phyloP scores from a whole-genome alignment of 2,888 invertebrate species.

The Catocala fraxini region DNA sequence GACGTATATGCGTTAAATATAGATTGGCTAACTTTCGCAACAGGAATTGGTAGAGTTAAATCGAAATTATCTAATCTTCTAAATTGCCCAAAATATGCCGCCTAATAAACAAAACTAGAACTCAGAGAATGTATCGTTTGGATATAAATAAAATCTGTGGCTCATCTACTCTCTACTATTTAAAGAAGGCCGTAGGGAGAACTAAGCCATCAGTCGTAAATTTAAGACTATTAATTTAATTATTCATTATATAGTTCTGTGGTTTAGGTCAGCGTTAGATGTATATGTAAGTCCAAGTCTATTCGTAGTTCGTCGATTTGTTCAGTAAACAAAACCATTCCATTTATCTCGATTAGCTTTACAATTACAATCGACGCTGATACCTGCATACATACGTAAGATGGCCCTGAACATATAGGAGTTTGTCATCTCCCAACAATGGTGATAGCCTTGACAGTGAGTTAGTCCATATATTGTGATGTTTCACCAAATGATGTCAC shows the following conservation, averaged over 20 bases:
- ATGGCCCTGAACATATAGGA: constrained; percentile 12
- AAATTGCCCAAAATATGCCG: constrained; percentile 34
- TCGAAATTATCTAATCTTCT: constrained; percentile 26
- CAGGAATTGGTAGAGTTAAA: constrained; percentile 27
- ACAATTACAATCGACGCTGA: constrained; percentile 15
- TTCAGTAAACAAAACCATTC: too few species aligned
- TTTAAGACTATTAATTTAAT: too few species aligned
- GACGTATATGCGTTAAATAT: constrained; percentile 54
- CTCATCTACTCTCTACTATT: too few species aligned
- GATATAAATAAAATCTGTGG: too few species aligned
- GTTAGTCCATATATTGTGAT: constrained; percentile 56
- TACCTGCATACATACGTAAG: constrained; percentile 21
- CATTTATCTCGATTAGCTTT: constrained; percentile 13
- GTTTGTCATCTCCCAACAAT: constrained; percentile 41
- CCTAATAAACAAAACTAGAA: constrained; percentile 79
- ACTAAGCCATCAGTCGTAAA: too few species aligned
- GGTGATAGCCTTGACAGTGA: constrained; percentile 64
- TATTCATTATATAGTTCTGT: too few species aligned
- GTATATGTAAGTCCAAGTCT: too few species aligned
- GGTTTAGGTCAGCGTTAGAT: too few species aligned
- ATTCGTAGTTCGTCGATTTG: too few species aligned
- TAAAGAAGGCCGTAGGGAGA: too few species aligned
- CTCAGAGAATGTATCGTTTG: constrained; percentile 31
- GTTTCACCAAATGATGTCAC: constrained; percentile 78
- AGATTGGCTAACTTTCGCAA: constrained; percentile 50